Base-by-base conservation (phyloP, 2,888 invertebrate genomes). In the Julus scandinavius region DNA sequence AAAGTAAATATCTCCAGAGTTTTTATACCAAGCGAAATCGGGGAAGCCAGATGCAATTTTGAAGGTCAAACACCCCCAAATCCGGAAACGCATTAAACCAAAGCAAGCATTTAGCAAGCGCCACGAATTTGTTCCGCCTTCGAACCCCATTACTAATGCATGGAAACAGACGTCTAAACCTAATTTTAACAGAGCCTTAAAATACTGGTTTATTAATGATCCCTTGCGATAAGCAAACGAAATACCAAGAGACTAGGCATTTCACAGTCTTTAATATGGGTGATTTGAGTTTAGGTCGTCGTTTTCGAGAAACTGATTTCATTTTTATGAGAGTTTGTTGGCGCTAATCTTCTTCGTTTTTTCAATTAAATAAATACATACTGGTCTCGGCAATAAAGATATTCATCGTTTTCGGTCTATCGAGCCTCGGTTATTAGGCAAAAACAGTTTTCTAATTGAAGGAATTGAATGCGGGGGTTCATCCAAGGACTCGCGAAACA, bases 131-230 rank as follows among this genome's bases (percentile, higher is more conserved):
- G 54, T 54, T 54, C 54, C 54, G 54, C 13, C 15, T 54, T 54
- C 15, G 13, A 54, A 54, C 54, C 15, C 54, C 13, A 54, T 54
- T 2, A 54, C 54, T 54, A 54, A 54, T 54, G 54, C 80, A 38
- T 20, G 80, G 80, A 29, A 80, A 20, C 29, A 20, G 38, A 13
- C 38, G 29, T 80, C 80, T 80, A 80, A 80, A 80, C 38, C 80
- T 80, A 80, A 80, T 80, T 80, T 80, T 80, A 80, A 80, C 29
- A 38, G 29, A 29, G 80, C 80, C 38, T 20, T 45, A 38, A 80
- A 80, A 80, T 80, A 38, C 80, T 38, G 80, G 80, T 80, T 80
- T 80, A 80, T 38, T 80, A 80, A 80, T 80, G 80, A 20, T 38
- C 38, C 29, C 38, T 80, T 6, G 80, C 38, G 38, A 20, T 80